Evolutionary conservation across 37 sponge, comb jelly and placozoan species (phyloP), one percentile per base, ranked within the genome.

Genomic region (Diacarnus erythraeanus): DNA sequence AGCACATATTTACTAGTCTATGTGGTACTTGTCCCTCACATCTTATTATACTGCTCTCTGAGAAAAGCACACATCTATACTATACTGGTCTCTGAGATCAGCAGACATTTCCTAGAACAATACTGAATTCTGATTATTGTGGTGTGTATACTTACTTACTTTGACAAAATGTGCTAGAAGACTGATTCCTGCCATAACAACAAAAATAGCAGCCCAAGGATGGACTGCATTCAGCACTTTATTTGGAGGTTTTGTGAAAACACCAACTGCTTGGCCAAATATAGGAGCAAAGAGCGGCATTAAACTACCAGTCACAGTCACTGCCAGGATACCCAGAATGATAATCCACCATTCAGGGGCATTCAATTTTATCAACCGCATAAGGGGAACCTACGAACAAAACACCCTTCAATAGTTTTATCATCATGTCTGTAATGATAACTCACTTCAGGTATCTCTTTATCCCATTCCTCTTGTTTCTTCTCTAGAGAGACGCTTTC

Each of bases 261-360:
- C 84, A 15, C 77, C 37, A 3, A 90, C 18, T 25, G 86, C 39
- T 44, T 92, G 81, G 44, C 92, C 89, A 78, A 95, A 89, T 41
- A 95, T 12, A 39, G 92, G 73, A 40, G 87, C 69, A 82, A 89
- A 92, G 54, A 81, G 18, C 3, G 94, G 95, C 59, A 86, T 77
- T 4, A 59, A 42, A n/a, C 59, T 30, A 0, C 95, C 95, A 38
- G 71, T 81, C 15, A 86, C 36, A 27, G 76, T 38, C 21, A 90
- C 64, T 31, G 80, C 95, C 0, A 95, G 25, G 1, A 86, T 47
- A 0, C 95, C 95, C 1, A 94, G 18, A 0, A 79, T 20, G n/a
- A 96, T 85, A 36, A 86, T 36, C 72, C 78, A 77, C 89, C 89
- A 96, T 57, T 96, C 97, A 15, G 41, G 63, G 17, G 79, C 73